Conservation (phyloP, 2,797 vertebrate species). For the Urocyon cinereoargenteus region DNA sequence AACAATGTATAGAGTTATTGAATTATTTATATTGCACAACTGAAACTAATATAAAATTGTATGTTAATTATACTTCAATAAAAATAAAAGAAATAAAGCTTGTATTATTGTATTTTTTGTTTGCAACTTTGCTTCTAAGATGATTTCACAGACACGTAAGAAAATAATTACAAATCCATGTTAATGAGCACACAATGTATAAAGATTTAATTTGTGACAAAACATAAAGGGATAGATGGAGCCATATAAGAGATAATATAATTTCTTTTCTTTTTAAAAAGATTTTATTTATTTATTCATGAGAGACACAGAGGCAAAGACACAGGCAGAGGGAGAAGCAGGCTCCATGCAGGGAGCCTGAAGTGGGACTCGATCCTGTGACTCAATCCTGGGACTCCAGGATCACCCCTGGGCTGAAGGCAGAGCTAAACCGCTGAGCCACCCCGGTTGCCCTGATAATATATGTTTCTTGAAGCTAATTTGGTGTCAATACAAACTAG, state of each 20-base stretch:
- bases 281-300: too few species aligned
- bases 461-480: slow-evolving; percentile 26
- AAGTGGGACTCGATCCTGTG: too few species aligned
- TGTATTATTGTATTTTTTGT: neutral
- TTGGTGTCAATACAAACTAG: slow-evolving; percentile 22
- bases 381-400: too few species aligned
- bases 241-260: neutral
- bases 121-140: slow-evolving; percentile 4
- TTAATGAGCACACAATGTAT: neutral
- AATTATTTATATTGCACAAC: neutral
- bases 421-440: too few species aligned
- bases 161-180: neutral
- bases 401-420: too few species aligned
- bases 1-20: neutral
- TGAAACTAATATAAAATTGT: neutral
- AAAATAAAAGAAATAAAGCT: neutral
- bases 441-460: neutral
- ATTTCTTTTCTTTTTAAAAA: neutral
- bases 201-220: slow-evolving; percentile 27
- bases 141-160: slow-evolving; percentile 6
- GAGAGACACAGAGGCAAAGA: too few species aligned
- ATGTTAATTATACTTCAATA: neutral
- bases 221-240: neutral
- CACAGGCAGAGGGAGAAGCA: too few species aligned
- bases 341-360: too few species aligned